Evolutionary conservation across 2,113 vertebrate species (phyloP), one percentile per base, ranked within the genome.

Genomic region (Athene cunicularia): DNA sequence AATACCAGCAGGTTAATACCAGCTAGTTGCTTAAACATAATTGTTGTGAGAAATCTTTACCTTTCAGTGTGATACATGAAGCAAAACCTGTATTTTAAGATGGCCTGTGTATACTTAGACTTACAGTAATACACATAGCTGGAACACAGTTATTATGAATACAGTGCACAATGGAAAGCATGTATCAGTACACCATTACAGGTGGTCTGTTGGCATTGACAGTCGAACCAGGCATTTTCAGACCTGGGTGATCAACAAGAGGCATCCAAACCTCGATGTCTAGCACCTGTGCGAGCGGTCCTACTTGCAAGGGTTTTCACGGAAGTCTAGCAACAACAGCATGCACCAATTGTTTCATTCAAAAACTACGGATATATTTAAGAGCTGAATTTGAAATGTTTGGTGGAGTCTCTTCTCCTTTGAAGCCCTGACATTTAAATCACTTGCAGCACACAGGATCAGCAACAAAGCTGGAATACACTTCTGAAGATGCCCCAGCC

Each of bases 11-110:
- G 45, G 45, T 47, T 47, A 47, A 93, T 85, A 87, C 18, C 66
- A 73, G 24, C 39, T 66, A 82, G 70, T 94, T 94, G 82, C 59
- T 85, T 88, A 85, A 91, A 94, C 50, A 14, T 37, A 95, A 86
- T 84, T 94, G 71, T 80, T 93, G 21, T 71, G 58, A 91, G 58
- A 94, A 95, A 89, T 89, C 32, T 89, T 94, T 89, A 72, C 26
- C 86, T 88, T 91, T 43, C 66, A 47, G 18, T 80, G 47, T 64
- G 53, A 85, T 66, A 76, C 28, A 70, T 21, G 9, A 87, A 83
- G 26, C 45, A 39, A 76, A 95, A 95, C 93, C 47, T 50, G 8
- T 59, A 79, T 80, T 37, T 93, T 80, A 76, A 74, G 56, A 66
- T 89, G 68, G 47, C 15, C 71, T 58, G 11, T 56, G 47, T 30